These are phyloP conservation scores for Formica aserva DNA, from an alignment of 2,888 invertebrate species.

Conservation along the genomic window DNA sequence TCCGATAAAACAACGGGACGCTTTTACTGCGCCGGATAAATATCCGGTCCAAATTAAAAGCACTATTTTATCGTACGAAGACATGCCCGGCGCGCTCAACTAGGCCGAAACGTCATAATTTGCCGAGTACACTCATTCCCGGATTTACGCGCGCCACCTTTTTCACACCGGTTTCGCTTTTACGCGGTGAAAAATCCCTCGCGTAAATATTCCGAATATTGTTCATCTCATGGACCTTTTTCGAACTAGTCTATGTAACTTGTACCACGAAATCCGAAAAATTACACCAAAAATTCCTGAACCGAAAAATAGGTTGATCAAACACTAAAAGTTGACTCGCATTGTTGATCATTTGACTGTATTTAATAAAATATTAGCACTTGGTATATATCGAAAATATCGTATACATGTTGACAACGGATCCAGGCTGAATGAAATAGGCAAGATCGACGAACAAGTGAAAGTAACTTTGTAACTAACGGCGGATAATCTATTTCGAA, in stretches of 20 bases:
- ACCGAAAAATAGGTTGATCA: background rate
- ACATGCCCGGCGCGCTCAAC: conserved; percentile 31
- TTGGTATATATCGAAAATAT: background rate
- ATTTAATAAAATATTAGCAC: background rate
- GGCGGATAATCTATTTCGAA: conserved; percentile 51
- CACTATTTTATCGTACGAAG: conserved; percentile 59
- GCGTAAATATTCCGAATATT: conserved; percentile 33
- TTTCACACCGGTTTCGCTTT: conserved; percentile 33
- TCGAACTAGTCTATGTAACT: background rate
- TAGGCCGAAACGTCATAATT: conserved; percentile 60
- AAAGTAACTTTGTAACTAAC: conserved; percentile 52
- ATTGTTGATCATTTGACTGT: background rate
- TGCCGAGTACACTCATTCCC: conserved; percentile 38
- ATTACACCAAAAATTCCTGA: background rate
- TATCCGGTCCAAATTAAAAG: conserved; percentile 63
- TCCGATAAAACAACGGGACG: conserved; percentile 62
- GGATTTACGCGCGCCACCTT: conserved; percentile 36
- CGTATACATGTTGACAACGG: conserved; percentile 11
- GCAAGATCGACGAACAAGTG: conserved; percentile 26
- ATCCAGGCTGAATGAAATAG: conserved; percentile 14
- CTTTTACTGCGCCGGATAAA: conserved; percentile 64
- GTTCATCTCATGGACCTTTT: conserved; percentile 20
- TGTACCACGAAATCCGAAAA: background rate
- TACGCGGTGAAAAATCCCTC: conserved; percentile 20
- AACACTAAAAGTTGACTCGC: background rate